Evolutionary conservation across 1,140 invertebrate genomes (phyloP).

Genomic region (Bombus affinis): DNA sequence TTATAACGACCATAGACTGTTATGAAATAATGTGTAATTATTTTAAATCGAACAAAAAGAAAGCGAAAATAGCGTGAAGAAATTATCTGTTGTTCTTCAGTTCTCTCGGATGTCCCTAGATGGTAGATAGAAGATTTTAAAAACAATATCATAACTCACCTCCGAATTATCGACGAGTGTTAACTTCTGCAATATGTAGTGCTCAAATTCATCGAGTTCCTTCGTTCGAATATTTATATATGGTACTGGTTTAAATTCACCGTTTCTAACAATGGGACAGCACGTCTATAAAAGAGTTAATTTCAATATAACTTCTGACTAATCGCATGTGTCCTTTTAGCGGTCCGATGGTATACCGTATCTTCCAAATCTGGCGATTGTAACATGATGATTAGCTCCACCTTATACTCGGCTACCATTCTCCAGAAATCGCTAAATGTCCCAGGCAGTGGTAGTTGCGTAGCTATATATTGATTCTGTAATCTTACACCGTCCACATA

Average conservation of each 20-base stretch:
- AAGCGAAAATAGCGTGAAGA: no score
- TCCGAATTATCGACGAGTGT: constrained; percentile 55
- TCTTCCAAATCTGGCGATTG: constrained; percentile 65
- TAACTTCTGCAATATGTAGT: constrained; percentile 55
- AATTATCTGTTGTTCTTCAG: no score
- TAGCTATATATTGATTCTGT: constrained; percentile 91
- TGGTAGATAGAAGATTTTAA: no score
- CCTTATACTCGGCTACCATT: constrained; percentile 89
- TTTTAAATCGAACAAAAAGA: no score
- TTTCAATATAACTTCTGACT: neutral
- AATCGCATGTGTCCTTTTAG: no score
- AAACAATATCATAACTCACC: constrained; percentile 19
- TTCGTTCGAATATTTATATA: constrained; percentile 61
- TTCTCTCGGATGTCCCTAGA: no score
- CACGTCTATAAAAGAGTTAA: constrained; percentile 56
- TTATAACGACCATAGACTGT: no score
- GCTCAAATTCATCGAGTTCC: constrained; percentile 32
- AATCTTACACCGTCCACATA: constrained; percentile 76
- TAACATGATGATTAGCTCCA: constrained; percentile 86
- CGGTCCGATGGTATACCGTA: constrained; percentile 9
- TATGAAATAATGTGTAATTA: no score
- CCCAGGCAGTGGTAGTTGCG: constrained; percentile 93
- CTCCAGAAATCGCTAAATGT: constrained; percentile 96
- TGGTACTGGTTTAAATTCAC: constrained; percentile 63
- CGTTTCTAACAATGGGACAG: constrained; percentile 56